These are phyloP conservation scores for Diacarnus erythraeanus DNA, from an alignment of 37 sponge, comb jelly and placozoan species.

Conservation along the genomic window DNA sequence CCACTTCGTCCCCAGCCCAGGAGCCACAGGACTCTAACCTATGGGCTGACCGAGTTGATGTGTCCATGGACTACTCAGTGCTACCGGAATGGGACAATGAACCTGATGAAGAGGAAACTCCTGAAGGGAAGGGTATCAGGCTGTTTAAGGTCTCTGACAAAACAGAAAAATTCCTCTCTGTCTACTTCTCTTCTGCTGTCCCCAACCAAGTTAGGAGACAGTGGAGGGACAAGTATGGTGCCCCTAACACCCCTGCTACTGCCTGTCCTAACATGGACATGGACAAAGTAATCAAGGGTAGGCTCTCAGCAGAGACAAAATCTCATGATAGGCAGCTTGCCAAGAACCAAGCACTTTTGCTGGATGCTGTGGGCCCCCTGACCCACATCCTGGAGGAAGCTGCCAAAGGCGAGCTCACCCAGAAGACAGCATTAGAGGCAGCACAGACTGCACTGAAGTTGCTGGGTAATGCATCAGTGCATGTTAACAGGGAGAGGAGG, in stretches of 20 bases:
- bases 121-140: too few species aligned
- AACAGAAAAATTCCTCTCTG: too few species aligned
- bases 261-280: background rate
- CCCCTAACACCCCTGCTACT: background rate
- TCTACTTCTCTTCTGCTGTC: too few species aligned
- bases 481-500: background rate
- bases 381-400: conserved; percentile 35
- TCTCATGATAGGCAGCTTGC: conserved; percentile 8
- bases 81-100: too few species aligned
- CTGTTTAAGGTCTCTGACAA: too few species aligned
- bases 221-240: background rate
- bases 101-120: too few species aligned
- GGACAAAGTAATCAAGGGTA: background rate
- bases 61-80: too few species aligned
- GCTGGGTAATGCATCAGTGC: too few species aligned
- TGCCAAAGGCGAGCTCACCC: conserved; percentile 4
- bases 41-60: too few species aligned
- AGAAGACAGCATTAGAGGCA: background rate
- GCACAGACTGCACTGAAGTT: too few species aligned
- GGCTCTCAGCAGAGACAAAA: background rate
- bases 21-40: too few species aligned
- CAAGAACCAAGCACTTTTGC: conserved; percentile 9
- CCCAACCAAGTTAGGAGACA: background rate
- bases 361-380: conserved; percentile 33
- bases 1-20: too few species aligned